Percentiles rank a stretch among this genome's conserved stretches.
These are phyloP conservation scores for Cyanoramphus novaezelandiae DNA, from an alignment of 2,113 vertebrate species.

Conservation along the genomic window DNA sequence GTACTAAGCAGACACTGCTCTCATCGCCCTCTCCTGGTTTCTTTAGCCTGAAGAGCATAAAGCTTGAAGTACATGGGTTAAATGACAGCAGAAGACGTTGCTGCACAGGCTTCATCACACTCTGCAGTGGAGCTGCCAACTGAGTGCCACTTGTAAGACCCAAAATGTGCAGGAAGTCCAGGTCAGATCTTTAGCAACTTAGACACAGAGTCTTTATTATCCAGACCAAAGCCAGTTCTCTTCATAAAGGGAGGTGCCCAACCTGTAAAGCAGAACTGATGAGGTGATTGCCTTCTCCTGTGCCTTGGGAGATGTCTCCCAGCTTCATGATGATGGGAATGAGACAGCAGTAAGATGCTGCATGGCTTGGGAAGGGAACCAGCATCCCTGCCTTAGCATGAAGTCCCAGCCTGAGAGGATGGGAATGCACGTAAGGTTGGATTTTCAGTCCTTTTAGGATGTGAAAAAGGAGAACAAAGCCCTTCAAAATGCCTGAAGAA, in stretches of 20 bases:
- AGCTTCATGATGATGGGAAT: background rate
- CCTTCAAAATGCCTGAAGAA: background rate
- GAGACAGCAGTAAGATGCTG: background rate
- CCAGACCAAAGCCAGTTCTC: background rate
- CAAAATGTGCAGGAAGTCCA: background rate
- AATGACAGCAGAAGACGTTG: background rate
- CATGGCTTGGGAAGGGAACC: background rate
- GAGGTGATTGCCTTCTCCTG: background rate
- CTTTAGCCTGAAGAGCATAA: background rate
- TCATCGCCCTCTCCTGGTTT: background rate
- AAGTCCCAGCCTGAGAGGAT: background rate
- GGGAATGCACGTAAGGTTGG: accelerated
- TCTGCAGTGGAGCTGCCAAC: accelerated
- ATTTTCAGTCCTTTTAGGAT: background rate
- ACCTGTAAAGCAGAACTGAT: background rate
- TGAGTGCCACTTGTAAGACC: accelerated
- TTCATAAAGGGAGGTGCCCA: background rate
- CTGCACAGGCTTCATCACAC: background rate
- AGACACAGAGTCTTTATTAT: background rate
- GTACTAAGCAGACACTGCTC: background rate
- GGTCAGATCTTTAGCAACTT: background rate
- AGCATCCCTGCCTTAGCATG: background rate
- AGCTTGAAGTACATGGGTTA: background rate
- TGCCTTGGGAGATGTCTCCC: accelerated
- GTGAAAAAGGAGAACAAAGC: background rate